Conservation (phyloP, 1,140 invertebrate species). For the Lysiphlebus fabarum region DNA sequence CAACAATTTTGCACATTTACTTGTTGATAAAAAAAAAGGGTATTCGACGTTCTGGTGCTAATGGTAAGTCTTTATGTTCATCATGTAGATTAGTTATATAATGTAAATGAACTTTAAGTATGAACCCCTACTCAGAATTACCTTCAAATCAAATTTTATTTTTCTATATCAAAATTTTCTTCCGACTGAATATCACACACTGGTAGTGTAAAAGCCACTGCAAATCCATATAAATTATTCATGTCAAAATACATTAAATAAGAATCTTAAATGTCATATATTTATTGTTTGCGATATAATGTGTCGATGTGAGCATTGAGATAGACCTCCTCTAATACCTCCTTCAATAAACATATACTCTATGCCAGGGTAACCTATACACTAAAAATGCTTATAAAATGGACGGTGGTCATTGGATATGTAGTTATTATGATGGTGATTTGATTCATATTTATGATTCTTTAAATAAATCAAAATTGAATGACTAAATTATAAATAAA, state of each 20-base stretch:
- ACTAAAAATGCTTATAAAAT: no score
- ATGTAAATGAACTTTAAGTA: neutral
- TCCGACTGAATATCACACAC: conserved; percentile 32
- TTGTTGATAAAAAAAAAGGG: neutral
- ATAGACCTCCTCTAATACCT: conserved; percentile 29
- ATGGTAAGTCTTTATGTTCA: neutral
- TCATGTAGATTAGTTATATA: neutral
- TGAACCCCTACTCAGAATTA: neutral
- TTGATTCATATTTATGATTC: no score
- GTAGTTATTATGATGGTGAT: no score
- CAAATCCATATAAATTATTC: conserved; percentile 42
- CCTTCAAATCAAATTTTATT: neutral
- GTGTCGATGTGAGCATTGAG: neutral
- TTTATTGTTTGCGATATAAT: neutral
- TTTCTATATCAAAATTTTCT: neutral
- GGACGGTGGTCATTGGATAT: no score
- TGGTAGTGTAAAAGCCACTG: conserved; percentile 31
- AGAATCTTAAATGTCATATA: conserved; percentile 6
- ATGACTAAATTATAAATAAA: no score
- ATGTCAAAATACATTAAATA: conserved; percentile 38
- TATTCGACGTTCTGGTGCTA: neutral
- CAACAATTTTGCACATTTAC: neutral
- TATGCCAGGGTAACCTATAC: no score
- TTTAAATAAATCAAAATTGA: no score
- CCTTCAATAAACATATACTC: conserved; percentile 34